Percentiles rank a stretch among this genome's conserved stretches.
These are phyloP conservation scores for Chloroceryle amazona DNA, from an alignment of 2,797 vertebrate species.

Conservation along the genomic window DNA sequence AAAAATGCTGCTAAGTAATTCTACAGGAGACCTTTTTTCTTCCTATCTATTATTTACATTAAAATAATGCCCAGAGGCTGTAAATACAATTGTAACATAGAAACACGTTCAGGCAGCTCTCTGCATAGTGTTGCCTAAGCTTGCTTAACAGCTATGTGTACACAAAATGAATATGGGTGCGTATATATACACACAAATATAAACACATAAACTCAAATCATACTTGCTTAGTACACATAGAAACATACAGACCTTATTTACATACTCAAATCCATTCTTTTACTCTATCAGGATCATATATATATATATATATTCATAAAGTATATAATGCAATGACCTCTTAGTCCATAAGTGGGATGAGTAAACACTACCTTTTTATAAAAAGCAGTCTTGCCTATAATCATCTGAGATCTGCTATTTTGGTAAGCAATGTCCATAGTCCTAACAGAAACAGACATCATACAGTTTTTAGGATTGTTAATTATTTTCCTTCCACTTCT, in stretches of 20 bases:
- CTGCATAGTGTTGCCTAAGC: not conserved
- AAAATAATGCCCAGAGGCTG: not conserved
- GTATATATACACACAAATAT: not conserved
- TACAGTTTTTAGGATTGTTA: not conserved
- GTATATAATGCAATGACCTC: not conserved
- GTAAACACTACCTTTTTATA: not conserved
- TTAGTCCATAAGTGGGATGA: not conserved
- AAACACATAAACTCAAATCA: not conserved
- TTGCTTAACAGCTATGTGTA: not conserved
- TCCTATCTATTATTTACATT: not conserved
- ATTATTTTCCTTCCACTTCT: not conserved
- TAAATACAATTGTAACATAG: not conserved
- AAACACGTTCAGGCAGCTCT: conserved; percentile 2
- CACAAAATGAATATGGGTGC: not conserved
- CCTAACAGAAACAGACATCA: not conserved
- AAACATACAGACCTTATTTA: not conserved
- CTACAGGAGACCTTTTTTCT: not conserved
- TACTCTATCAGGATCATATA: not conserved
- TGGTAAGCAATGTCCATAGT: not conserved
- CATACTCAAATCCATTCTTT: not conserved
- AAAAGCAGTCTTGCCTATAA: not conserved
- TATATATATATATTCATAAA: not conserved
- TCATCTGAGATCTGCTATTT: not conserved
- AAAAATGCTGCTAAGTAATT: not conserved
- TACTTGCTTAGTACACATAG: not conserved